Base-by-base conservation (phyloP, 2,797 vertebrate genomes). In the Eulemur coronatus region DNA sequence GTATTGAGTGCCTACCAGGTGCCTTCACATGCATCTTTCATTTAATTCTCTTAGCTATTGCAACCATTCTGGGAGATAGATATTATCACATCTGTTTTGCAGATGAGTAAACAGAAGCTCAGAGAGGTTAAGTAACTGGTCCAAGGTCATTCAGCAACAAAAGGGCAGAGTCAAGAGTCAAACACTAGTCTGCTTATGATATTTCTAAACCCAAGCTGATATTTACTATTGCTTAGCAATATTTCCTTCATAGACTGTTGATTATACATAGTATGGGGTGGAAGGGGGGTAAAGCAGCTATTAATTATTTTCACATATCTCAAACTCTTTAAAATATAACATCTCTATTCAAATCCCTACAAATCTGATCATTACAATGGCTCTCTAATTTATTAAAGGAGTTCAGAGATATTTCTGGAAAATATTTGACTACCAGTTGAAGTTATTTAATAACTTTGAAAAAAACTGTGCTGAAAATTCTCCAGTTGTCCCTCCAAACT, bases 1-100 rank as follows among this genome's bases (percentile, higher is more conserved):
- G 59, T 87, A 96, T 96, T 96, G 96, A 97, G 59, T 70, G 84
- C 48, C 90, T 95, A 94, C 63, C 95, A 97, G 95, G 89, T 98
- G 96, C 63, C 38, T 94, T 50, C 52, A 30, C 12, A 91, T 87
- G 84, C 59, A 89, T 94, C 85, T 97, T 97, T 94, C 89, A 96
- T 84, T 96, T 91, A 78, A 87, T 95, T 96, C 94, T 93, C 12
- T 81, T 61, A 67, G 86, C 84, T 93, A 59, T 12, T 3, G 78
- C 75, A 84, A 55, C 57, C 59, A 67, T 84, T 89, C 86, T 65
- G 70, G 57, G 59, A 96, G 95, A 67, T 75, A 93, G 55, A 78
- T 90, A 93, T 73, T 96, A 91, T 78, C 80, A 84, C 46, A 84
- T 84, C 61, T 97, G 81, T 90, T 97, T 95, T 97, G 84, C 35